A percentile compares a stretch with the other conserved stretches of the same genome.
Conservation (phyloP, 2,113 vertebrate species). For the Pleuronectes platessa region DNA sequence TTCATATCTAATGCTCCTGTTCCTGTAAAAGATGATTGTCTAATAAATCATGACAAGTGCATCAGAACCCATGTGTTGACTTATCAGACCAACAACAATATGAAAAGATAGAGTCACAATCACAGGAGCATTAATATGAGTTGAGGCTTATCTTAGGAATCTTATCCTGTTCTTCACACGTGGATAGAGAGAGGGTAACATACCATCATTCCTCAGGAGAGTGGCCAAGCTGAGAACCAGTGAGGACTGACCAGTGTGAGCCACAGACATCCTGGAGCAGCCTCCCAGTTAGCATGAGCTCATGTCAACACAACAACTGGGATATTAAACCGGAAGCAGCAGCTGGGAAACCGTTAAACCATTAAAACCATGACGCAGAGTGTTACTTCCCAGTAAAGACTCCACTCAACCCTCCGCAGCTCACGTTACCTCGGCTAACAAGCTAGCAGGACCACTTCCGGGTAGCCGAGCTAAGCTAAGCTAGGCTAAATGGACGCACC, state of each 20-base stretch:
- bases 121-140: background rate
- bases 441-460: constrained; percentile 13
- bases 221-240: constrained; percentile 82
- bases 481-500: constrained; percentile 26
- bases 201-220: constrained; percentile 86
- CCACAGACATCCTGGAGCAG: constrained; percentile 74
- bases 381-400: background rate
- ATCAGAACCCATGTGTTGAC: too few relatives aligned
- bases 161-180: too few relatives aligned
- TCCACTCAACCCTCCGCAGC: background rate
- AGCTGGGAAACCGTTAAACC: too few relatives aligned
- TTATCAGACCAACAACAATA: background rate
- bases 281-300: background rate
- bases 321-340: too few relatives aligned
- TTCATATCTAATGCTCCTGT: too few relatives aligned
- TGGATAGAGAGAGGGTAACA: too few relatives aligned
- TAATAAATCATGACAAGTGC: too few relatives aligned
- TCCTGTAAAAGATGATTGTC: too few relatives aligned
- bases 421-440: constrained; percentile 2
- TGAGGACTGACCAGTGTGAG: constrained; percentile 58
- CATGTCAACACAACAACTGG: accelerated
- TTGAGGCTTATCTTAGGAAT: too few relatives aligned
- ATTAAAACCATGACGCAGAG: too few relatives aligned
- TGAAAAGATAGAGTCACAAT: background rate
- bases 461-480: constrained; percentile 4